These are phyloP conservation scores for Gallinago media DNA, from an alignment of 2,113 vertebrate genomes.

Conservation along the genomic window DNA sequence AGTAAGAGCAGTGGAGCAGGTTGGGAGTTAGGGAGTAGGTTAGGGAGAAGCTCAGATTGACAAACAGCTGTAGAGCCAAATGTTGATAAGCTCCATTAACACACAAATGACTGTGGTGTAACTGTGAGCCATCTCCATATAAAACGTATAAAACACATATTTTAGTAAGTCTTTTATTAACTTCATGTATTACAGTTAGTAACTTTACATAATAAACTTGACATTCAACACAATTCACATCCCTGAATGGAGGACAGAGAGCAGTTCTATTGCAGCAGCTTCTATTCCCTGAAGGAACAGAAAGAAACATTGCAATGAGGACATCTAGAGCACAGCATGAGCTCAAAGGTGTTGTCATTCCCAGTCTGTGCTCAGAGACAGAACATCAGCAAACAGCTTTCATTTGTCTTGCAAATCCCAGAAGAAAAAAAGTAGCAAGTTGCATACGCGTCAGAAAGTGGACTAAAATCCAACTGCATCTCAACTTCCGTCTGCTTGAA, in stretches of 20 bases:
- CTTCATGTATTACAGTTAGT: slow-evolving; percentile 11
- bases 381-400: background rate
- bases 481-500: background rate
- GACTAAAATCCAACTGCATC: background rate
- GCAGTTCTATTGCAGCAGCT: slow-evolving; percentile 9
- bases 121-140: background rate
- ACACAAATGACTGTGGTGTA: background rate
- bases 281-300: slow-evolving; percentile 17
- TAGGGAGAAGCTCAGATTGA: background rate
- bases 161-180: slow-evolving; percentile 39
- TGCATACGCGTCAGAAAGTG: background rate
- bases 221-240: slow-evolving; percentile 29
- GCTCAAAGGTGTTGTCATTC: slow-evolving; percentile 37
- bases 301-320: background rate
- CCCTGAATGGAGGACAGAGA: slow-evolving; percentile 24
- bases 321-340: background rate
- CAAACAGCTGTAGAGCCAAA: background rate
- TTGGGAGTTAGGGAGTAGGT: background rate
- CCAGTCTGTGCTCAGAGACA: background rate
- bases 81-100: background rate
- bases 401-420: background rate
- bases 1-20: background rate
- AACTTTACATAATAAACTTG: slow-evolving; percentile 28
- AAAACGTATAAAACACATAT: background rate
- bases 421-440: background rate